Evolutionary conservation across 2,113 vertebrate species (phyloP).

Genomic region (Brachyhypopomus occidentalis): DNA sequence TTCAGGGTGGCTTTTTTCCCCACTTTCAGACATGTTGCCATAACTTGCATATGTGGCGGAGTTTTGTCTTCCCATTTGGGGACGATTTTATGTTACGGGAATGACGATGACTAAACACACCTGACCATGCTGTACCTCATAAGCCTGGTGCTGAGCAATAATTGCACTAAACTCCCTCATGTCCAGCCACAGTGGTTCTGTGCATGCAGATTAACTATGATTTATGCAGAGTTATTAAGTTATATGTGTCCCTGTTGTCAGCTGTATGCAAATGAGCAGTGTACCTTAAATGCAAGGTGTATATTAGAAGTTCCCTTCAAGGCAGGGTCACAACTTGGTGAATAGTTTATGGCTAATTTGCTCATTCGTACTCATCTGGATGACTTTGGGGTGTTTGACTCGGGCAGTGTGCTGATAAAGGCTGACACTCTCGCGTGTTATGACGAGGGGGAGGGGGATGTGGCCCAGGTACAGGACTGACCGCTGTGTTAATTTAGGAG

Average conservation of each 20-base stretch:
- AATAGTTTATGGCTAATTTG: background rate
- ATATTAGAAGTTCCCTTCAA: background rate
- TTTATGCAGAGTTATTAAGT: background rate
- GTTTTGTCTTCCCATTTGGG: background rate
- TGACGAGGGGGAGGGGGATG: constrained; percentile 49
- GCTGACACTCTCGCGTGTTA: constrained; percentile 27
- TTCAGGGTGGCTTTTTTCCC: constrained; percentile 6
- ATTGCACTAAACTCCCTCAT: background rate
- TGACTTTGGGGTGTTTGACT: background rate
- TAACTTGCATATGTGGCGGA: background rate
- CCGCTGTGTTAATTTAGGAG: constrained; percentile 50
- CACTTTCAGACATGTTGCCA: background rate
- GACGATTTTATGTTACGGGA: background rate
- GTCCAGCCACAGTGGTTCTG: background rate
- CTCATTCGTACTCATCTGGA: background rate
- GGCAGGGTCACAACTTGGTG: background rate
- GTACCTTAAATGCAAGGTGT: constrained; percentile 1
- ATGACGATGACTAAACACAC: background rate
- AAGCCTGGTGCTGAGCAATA: background rate
- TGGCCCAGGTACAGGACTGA: constrained; percentile 38
- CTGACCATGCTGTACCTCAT: background rate
- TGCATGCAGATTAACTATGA: background rate
- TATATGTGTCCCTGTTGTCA: background rate
- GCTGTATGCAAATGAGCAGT: background rate
- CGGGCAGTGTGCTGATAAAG: constrained; percentile 25